Evolutionary conservation across 1,140 invertebrate genomes (phyloP), one percentile per base, ranked within the genome.

Genomic region (Hylaeus anthracinus): DNA sequence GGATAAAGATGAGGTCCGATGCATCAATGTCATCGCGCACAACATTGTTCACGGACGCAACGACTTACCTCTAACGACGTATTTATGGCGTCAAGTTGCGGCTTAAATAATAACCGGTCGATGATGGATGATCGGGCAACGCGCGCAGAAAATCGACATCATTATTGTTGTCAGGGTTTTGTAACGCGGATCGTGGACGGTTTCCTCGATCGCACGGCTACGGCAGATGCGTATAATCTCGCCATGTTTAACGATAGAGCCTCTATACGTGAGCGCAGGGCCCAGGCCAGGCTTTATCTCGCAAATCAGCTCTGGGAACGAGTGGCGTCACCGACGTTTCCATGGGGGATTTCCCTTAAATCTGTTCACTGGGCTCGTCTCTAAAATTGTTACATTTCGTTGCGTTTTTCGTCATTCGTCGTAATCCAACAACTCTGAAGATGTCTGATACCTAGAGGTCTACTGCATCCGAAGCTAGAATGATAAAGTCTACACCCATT

Each of bases 31-130:
- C 90, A 91, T 88, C 84, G 88, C 72, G 79, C 78, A 75, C 74
- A 85, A 86, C 84, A 89, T 91, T 91, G 88, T 90, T 89, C 87
- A 82, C 85, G 75, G 70, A 48, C 66, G 81, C 78, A 80, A 81
- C 79, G 89, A 89, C 89, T 91, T 88, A 86, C 88, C 86, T 90
- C 88, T 92, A 92, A 93, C 91, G 91, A 92, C 88, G 90, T 90
- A 93, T 93, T 93, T 92, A 93, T 93, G 90, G 90, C 92, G 92
- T 92, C 92, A 92, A 85, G 85, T 90, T 92, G 92, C 88, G 92
- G 92, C 91, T 92, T 92, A 92, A 93, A 93, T 91, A 92, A 90
- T 92, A 93, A 93, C 92, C 89, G 90, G 90, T 90, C 84, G 90
- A 92, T 92, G 92, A 93, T 93, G 90, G 92, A 93, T 93, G 86